Evolutionary conservation across 35 echinoderm and acorn worm species (phyloP).

Genomic region (Apostichopus japonicus): DNA sequence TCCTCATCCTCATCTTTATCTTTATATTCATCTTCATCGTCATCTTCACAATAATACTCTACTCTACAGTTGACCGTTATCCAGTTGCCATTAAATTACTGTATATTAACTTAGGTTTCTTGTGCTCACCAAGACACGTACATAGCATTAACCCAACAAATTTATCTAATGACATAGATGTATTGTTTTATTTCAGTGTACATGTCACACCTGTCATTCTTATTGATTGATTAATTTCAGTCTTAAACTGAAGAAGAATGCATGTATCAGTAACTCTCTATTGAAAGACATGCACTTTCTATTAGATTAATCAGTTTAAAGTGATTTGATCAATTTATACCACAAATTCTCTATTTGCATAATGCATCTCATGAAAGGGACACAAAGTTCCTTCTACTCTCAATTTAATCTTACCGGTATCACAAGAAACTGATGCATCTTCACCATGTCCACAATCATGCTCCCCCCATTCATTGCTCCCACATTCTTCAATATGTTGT

Average conservation of each 20-base stretch:
- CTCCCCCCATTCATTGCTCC: not conserved
- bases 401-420: not conserved
- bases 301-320: not conserved
- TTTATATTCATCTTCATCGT: no score
- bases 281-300: not conserved
- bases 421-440: not conserved
- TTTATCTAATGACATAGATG: no score
- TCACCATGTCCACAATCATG: not conserved
- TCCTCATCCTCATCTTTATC: no score
- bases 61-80: no score
- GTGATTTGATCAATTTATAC: not conserved
- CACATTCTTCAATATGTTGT: not conserved
- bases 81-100: no score
- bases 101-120: no score
- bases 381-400: not conserved
- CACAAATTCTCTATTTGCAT: not conserved
- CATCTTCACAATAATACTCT: no score
- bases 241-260: not conserved
- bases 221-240: not conserved
- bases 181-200: no score
- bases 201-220: not conserved
- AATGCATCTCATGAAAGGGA: not conserved
- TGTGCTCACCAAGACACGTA: no score
- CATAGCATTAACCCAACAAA: no score
- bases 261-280: not conserved